phyloP scores from a whole-genome alignment of 2,797 vertebrate species.

The Molothrus ater region DNA sequence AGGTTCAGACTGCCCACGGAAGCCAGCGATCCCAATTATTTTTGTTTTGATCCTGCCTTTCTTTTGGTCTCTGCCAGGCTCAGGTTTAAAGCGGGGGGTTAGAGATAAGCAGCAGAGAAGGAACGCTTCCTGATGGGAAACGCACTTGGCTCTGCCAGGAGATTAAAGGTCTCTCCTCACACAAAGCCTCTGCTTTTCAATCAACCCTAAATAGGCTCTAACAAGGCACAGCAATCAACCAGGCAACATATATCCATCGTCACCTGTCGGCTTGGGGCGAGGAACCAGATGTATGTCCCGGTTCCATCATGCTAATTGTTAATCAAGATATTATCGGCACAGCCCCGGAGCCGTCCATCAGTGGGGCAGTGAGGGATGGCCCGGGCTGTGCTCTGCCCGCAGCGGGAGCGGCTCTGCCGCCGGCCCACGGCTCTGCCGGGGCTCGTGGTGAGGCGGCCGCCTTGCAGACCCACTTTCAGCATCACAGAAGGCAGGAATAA shows the following conservation, averaged over 20 bases:
- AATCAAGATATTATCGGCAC: background rate
- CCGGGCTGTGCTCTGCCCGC: background rate
- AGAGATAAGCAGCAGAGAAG: constrained; percentile 47
- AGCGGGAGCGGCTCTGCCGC: fast-evolving
- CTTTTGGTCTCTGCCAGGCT: constrained; percentile 22
- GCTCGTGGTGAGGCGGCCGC: fast-evolving
- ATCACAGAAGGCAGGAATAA: background rate
- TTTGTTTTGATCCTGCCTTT: constrained; percentile 44
- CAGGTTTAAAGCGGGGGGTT: background rate
- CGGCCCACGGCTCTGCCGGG: background rate
- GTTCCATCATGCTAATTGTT: background rate
- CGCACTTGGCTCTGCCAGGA: constrained; percentile 18
- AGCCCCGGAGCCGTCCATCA: background rate
- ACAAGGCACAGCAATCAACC: constrained; percentile 36
- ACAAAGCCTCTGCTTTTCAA: constrained; percentile 51
- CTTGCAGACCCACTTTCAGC: constrained; percentile 1
- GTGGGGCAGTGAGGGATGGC: background rate
- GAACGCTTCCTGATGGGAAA: constrained; percentile 12
- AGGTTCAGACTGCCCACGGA: constrained; percentile 25
- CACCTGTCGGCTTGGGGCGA: background rate
- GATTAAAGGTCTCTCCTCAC: constrained; percentile 51
- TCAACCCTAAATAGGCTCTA: constrained; percentile 27
- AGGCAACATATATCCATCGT: constrained; percentile 5
- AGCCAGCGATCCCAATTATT: constrained; percentile 35
- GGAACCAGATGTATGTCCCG: background rate